These are phyloP conservation scores for Drosophila repleta DNA, from an alignment of 1,140 invertebrate species.

Conservation along the genomic window DNA sequence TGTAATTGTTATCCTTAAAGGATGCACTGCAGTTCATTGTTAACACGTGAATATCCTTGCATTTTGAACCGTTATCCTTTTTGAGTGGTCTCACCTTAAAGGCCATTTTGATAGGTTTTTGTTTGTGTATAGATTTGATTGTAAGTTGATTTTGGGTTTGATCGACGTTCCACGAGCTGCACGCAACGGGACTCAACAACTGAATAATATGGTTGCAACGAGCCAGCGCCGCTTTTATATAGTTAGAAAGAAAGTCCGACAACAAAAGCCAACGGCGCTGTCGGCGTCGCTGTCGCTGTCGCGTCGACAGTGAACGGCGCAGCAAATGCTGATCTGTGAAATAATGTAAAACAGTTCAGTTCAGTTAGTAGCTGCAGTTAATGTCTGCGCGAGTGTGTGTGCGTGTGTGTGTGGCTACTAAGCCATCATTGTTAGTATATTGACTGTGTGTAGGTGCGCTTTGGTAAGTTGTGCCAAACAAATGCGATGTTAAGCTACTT, in stretches of 20 bases:
- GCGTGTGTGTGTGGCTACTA: conserved; percentile 11
- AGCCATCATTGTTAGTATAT: conserved; percentile 19
- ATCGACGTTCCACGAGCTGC: conserved; percentile 64
- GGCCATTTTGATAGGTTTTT: conserved; percentile 66
- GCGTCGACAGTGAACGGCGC: conserved; percentile 33
- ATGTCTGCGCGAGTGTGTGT: conserved; percentile 11
- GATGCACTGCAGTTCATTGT: conserved; percentile 6
- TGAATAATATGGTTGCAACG: conserved; percentile 82
- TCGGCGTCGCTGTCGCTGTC: conserved; percentile 16
- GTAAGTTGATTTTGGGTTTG: conserved; percentile 25
- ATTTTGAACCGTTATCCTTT: conserved; percentile 44
- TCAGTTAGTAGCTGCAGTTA: conserved; percentile 55
- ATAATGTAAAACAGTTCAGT: conserved; percentile 78
- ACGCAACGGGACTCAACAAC: conserved; percentile 82
- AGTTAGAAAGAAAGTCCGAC: conserved; percentile 82
- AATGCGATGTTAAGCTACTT: conserved; percentile 24
- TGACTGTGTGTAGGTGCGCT: conserved; percentile 32
- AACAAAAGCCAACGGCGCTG: conserved; percentile 18
- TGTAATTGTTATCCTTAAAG: conserved; percentile 8
- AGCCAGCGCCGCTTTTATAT: conserved; percentile 80
- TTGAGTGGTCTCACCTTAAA: conserved; percentile 72
- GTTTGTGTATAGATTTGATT: conserved; percentile 31
- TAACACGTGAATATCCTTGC: conserved; percentile 49
- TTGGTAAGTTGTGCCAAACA: conserved; percentile 33
- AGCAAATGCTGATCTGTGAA: conserved; percentile 43